phyloP scores from a whole-genome alignment of 2,113 vertebrate species.

The Galeopterus variegatus region DNA sequence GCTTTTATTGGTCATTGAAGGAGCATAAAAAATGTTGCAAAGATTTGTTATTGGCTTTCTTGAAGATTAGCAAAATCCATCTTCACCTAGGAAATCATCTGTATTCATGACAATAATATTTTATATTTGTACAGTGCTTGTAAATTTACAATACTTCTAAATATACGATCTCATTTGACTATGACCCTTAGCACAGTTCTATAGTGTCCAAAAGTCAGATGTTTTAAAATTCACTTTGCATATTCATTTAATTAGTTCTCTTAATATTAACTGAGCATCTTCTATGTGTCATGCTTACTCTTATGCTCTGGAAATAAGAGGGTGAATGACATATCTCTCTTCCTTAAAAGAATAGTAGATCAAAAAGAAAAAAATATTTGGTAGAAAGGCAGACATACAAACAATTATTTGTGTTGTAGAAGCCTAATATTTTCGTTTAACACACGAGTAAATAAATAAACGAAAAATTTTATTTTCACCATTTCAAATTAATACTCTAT shows the following conservation, averaged over 20 bases:
- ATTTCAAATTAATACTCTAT: background rate
- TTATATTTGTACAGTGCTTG: background rate
- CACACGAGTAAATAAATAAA: background rate
- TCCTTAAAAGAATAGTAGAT: background rate
- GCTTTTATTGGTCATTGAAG: background rate
- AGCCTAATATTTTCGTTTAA: background rate
- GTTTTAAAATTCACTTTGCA: background rate
- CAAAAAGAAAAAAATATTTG: background rate
- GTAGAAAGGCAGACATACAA: background rate
- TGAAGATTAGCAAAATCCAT: rapidly evolving
- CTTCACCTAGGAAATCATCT: background rate
- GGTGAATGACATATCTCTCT: background rate
- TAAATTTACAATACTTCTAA: constrained; percentile 10
- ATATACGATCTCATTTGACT: background rate
- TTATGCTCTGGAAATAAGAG: background rate
- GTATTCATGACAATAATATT: background rate
- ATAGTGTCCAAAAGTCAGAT: background rate
- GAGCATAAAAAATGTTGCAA: background rate
- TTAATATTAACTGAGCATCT: background rate
- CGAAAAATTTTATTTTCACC: background rate
- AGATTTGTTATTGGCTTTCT: background rate
- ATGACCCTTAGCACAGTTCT: background rate
- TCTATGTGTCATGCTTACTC: background rate
- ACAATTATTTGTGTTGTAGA: background rate
- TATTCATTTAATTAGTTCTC: background rate